Evolutionary conservation across 1,140 invertebrate species (phyloP).

Genomic region (Drosophila obscura): DNA sequence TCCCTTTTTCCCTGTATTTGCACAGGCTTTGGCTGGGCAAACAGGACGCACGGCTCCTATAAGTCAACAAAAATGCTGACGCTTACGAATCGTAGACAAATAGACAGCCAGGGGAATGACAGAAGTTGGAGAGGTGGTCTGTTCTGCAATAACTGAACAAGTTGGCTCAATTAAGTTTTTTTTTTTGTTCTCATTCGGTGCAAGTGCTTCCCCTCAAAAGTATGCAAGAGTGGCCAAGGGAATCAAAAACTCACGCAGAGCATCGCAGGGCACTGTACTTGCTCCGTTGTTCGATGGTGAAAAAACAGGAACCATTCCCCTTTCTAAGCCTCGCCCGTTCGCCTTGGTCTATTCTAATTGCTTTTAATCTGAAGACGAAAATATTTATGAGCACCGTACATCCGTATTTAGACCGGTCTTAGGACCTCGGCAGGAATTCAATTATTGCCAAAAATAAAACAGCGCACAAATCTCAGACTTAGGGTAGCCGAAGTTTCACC

Average conservation of each 20-base stretch:
- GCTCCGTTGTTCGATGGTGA: no score
- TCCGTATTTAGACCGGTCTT: constrained; percentile 29
- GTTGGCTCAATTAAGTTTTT: constrained; percentile 50
- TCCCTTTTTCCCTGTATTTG: constrained; percentile 15
- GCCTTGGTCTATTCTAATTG: constrained; percentile 53
- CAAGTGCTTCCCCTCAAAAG: constrained; percentile 22
- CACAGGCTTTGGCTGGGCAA: constrained; percentile 43
- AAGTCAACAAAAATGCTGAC: constrained; percentile 53
- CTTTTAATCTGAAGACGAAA: constrained; percentile 33
- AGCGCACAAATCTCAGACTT: constrained; percentile 33
- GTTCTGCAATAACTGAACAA: constrained; percentile 26
- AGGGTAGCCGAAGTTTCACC: constrained; percentile 30
- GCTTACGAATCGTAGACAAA: constrained; percentile 60
- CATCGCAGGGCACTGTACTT: no score
- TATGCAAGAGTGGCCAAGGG: constrained; percentile 40
- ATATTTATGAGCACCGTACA: constrained; percentile 12
- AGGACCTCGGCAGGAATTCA: constrained; percentile 45
- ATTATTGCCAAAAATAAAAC: constrained; percentile 66
- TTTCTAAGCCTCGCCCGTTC: not conserved
- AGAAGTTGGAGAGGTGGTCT: not conserved
- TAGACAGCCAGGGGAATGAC: constrained; percentile 5
- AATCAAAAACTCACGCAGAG: not conserved
- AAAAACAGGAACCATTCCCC: no score
- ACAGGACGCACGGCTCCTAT: constrained; percentile 11
- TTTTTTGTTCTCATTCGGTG: not conserved